These are phyloP conservation scores for Geodia barretti DNA, from an alignment of 37 sponge, comb jelly and placozoan genomes.

Conservation along the genomic window DNA sequence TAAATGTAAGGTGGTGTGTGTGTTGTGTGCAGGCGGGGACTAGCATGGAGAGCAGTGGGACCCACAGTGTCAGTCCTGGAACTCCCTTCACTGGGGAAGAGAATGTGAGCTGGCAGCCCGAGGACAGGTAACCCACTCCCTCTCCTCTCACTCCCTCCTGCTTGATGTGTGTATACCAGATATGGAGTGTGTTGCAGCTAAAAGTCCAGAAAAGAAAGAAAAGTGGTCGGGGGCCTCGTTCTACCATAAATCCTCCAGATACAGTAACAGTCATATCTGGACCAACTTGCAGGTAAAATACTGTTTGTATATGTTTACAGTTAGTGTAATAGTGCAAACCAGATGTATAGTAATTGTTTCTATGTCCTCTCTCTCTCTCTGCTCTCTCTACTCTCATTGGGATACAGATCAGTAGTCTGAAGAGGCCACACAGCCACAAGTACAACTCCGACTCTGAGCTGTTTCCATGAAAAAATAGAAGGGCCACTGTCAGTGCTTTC, in stretches of 20 bases:
- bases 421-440: no score
- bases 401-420: slow-evolving; percentile 31
- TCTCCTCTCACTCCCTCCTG: not conserved
- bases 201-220: slow-evolving; percentile 25
- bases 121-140: slow-evolving; percentile 31
- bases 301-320: no score
- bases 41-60: slow-evolving; percentile 34
- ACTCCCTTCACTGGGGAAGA: not conserved
- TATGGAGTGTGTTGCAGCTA: slow-evolving; percentile 54
- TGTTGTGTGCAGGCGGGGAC: slow-evolving; percentile 13
- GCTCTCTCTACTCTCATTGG: slow-evolving; percentile 24
- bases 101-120: slow-evolving; percentile 42
- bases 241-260: slow-evolving; percentile 51
- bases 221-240: slow-evolving; percentile 19
- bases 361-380: no score
- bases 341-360: no score
- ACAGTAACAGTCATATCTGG: slow-evolving; percentile 62
- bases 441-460: slow-evolving; percentile 3
- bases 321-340: no score
- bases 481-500: slow-evolving; percentile 26
- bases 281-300: slow-evolving; percentile 46
- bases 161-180: not conserved
- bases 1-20: not conserved
- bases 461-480: slow-evolving; percentile 22
- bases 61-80: slow-evolving; percentile 37